Evolutionary conservation across 37 sponge, comb jelly and placozoan species (phyloP).

Genomic region (Eunapius fragilis): DNA sequence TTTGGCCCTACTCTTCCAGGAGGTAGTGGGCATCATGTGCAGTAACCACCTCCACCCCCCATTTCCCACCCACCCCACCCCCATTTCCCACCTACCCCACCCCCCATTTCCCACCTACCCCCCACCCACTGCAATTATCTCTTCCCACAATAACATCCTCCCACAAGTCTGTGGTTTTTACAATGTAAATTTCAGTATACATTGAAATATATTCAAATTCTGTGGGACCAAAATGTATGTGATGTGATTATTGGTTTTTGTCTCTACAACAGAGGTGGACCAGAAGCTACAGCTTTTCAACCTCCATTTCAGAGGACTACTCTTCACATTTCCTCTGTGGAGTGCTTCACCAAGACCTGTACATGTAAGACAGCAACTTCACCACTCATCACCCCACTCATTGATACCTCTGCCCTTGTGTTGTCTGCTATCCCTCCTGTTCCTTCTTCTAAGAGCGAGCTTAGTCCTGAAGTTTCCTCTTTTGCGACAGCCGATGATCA

Average conservation of each 20-base stretch:
- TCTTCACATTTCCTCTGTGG: constrained; percentile 75
- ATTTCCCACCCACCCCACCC: no score
- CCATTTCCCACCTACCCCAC: no score
- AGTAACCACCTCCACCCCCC: no score
- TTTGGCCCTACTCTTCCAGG: constrained; percentile 93
- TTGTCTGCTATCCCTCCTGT: not conserved
- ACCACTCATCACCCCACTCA: not conserved
- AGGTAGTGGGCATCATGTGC: constrained; percentile 41
- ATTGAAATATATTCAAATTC: not conserved
- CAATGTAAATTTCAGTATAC: no score
- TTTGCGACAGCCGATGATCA: constrained; percentile 21
- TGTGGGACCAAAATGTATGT: no score
- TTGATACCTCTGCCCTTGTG: not conserved
- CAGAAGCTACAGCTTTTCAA: constrained; percentile 63
- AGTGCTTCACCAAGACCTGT: not conserved
- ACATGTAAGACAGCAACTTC: not conserved
- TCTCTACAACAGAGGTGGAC: constrained; percentile 51
- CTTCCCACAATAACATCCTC: no score
- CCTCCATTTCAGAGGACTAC: constrained; percentile 74
- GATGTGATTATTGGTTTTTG: not conserved
- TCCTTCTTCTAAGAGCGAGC: not conserved
- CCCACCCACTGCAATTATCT: no score
- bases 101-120: no score
- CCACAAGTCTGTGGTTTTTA: no score
- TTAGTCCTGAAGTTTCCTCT: not conserved